Percentiles rank a stretch among this genome's conserved stretches.
phyloP scores from a whole-genome alignment of 2,113 vertebrate genomes.

The Myotis brandtii region DNA sequence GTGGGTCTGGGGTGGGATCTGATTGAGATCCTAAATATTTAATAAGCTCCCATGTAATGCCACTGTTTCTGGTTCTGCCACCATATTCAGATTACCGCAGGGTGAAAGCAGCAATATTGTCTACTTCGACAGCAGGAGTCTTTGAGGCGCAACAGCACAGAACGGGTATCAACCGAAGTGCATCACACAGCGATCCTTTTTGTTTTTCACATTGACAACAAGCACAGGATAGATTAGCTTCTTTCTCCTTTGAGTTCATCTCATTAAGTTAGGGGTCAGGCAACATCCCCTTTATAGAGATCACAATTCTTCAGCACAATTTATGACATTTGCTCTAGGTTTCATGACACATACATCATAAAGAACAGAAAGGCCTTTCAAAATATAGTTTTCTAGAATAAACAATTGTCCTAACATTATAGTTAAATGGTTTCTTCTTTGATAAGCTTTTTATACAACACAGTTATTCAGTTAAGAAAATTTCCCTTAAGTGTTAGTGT shows the following conservation, averaged over 20 bases:
- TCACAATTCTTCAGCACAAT: not conserved
- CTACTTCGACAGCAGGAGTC: constrained; percentile 7
- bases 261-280: constrained; percentile 56
- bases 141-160: constrained; percentile 40
- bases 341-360: constrained; percentile 7
- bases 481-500: not conserved
- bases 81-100: not conserved
- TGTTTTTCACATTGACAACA: not conserved
- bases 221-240: constrained; percentile 30
- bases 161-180: not conserved
- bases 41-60: not conserved
- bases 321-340: not conserved
- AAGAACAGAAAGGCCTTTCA: not conserved
- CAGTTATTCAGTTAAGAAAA: not conserved
- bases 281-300: not conserved
- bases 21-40: not conserved
- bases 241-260: constrained; percentile 53
- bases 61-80: not conserved
- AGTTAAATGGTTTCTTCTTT: not conserved
- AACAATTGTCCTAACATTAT: not conserved
- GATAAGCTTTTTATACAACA: not conserved
- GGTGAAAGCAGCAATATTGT: not conserved
- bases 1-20: not conserved
- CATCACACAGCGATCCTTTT: not conserved
- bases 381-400: constrained; percentile 5